A percentile compares a stretch with the other conserved stretches of the same genome.
Conservation (phyloP, 2,113 vertebrate genomes). For the Struthio camelus region DNA sequence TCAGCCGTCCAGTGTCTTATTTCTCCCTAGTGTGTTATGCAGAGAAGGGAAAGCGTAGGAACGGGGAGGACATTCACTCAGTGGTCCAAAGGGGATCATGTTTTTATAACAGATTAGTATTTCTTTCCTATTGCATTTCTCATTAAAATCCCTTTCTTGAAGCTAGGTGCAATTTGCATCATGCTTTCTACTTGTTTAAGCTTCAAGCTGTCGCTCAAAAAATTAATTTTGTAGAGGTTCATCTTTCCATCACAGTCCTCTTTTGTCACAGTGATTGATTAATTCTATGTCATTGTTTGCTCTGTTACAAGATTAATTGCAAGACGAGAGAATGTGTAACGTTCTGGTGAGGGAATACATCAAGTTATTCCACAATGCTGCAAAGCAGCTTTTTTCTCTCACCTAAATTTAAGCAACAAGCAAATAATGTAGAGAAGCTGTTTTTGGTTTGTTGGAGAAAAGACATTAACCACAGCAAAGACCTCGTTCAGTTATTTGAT, state of each 20-base stretch:
- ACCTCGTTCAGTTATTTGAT: background rate
- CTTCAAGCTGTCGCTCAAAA: constrained; percentile 53
- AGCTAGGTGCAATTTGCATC: constrained; percentile 44
- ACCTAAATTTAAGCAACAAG: background rate
- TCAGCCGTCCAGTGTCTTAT: too few species aligned
- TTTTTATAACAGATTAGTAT: constrained; percentile 32
- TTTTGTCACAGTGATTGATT: constrained; percentile 65
- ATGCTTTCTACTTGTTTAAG: constrained; percentile 61
- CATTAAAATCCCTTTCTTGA: constrained; percentile 49
- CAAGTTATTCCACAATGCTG: background rate
- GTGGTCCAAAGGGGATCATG: background rate
- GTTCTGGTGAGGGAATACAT: constrained; percentile 12
- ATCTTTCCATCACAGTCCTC: constrained; percentile 56
- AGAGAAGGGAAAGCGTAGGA: background rate
- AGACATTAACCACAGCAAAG: background rate
- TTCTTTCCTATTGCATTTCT: constrained; percentile 16
- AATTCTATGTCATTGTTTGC: constrained; percentile 64
- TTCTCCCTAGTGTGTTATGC: background rate
- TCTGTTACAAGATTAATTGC: constrained; percentile 68
- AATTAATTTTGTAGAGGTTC: constrained; percentile 61
- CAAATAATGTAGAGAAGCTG: background rate
- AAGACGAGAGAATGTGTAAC: constrained; percentile 41
- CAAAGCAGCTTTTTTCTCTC: background rate
- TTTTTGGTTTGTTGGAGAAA: background rate
- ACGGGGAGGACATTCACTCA: background rate